Base-by-base conservation (phyloP, 2,113 vertebrate species). In the Percina caprodes region DNA sequence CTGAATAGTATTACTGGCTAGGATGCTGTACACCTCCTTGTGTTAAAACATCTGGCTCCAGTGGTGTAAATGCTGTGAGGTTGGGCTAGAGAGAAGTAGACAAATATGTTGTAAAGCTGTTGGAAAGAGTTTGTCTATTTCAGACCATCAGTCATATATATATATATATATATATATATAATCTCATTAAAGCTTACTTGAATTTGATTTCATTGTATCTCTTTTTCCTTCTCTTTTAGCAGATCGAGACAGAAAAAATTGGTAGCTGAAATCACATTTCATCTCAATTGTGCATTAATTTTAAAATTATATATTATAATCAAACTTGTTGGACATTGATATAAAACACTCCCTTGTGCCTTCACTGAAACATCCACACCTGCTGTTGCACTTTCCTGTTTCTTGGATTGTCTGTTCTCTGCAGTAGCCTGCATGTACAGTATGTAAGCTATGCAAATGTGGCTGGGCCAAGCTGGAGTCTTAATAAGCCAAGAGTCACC, bases 361-460 rank as follows among this genome's bases (percentile, higher is more conserved):
- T 16, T 7, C 11, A n/a, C 11, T 0, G 10, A 61, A 61, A 33
- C 23, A 56, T 51, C 7, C 19, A 21, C 21, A 42, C 13, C 56
- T 72, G 39, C 19, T 15, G 8, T 18, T 42, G 30, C 6, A 14
- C 16, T 19, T 6, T 1, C 4, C 24, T 23, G 16, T 46, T 39
- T 60, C 42, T 24, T 12, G 10, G 42, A n/a, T 56, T 14, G 42
- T 69, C 16, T 49, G 12, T 58, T 46, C 10, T 8, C 46, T 51
- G 2, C 26, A 23, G 45, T 54, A 26, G 30, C n/a, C 58, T 39
- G 30, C 16, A n/a, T 67, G 5, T 45, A n/a, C n/a, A n/a, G n/a
- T n/a, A 42, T 59, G 30, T 33, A 73, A 76, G n/a, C 54, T 52
- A 46, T 75, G 60, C 33, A 84, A 65, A 78, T 79, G 1, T 55